Evolutionary conservation across 2,888 invertebrate species (phyloP), one percentile per base, ranked within the genome.

Genomic region (Nezara viridula): DNA sequence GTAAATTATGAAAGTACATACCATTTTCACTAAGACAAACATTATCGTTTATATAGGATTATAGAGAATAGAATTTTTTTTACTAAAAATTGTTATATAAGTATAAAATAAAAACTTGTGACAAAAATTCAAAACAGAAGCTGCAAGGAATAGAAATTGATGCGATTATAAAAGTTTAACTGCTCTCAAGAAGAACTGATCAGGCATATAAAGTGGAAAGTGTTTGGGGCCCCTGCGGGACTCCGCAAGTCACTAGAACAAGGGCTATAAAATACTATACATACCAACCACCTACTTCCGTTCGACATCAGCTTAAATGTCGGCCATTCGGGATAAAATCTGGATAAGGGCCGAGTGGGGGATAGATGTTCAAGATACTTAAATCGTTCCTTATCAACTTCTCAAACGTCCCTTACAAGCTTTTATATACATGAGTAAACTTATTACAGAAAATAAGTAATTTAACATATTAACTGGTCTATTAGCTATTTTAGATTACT

Each of bases 231-330:
- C 66, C 66, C 66, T 66, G 66, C 16, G 66, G 66, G 66, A 66
- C 32, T 66, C 66, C 32, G 32, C 32, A 66, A 66, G 66, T 32
- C 32, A 66, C 66, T 32, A 32, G 66, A 66, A 37, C 66, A 66
- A 66, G 66, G 66, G 66, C 66, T 19, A 66, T 66, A 66, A 66
- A 66, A 66, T 66, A 66, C 66, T 66, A 66, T 66, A 66, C 66
- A 32, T 66, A 66, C 66, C 66, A 66, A 66, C 32, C 27, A 66
- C 66, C 66, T 19, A 32, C 66, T 32, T 66, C 32, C 1, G 14
- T 60, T 12, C 60, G 14, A n/a, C 52, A n/a, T n/a, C 52, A 19
- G 50, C 50, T 50, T 4, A 32, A 66, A 19, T 66, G 66, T 32
- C 66, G 6, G 4, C 19, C 32, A 32, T 32, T 37, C 19, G 32